Base-by-base conservation (phyloP, 2,113 vertebrate species). In the Sialia sialis region DNA sequence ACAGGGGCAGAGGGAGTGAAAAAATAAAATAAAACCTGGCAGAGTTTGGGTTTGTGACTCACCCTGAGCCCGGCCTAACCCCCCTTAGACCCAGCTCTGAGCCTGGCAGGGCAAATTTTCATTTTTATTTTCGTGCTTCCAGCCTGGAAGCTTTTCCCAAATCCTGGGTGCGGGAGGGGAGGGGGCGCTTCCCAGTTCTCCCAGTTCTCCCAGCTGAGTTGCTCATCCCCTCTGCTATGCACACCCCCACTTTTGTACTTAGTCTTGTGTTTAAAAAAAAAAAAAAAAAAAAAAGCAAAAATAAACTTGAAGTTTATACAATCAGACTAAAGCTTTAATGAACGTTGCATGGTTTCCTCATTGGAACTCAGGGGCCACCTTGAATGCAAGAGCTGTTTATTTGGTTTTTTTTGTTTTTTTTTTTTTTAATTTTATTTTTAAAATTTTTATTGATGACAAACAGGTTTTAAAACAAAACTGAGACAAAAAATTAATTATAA, bases 381-480 rank as follows among this genome's bases (percentile, higher is more conserved):
- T 67, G 62, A 96, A 95, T 83, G 86, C 97, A 92, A 96, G 90
- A 96, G 89, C 91, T 94, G 94, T 97, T 98, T 98, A 96, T 98
- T 97, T 60, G n/a, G n/a, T n/a, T n/a, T n/a, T n/a, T n/a, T n/a
- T n/a, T n/a, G n/a, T n/a, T n/a, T n/a, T n/a, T n/a, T n/a, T n/a
- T n/a, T n/a, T n/a, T n/a, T n/a, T n/a, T n/a, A n/a, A 55, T 92
- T 14, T 67, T 69, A 51, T 94, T 48, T 49, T 46, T 49, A 6
- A 16, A 43, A 43, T 11, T 98, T 97, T 98, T 95, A 97, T 97
- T 97, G 96, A 97, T 98, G 97, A 98, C 97, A 97, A 98, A 97
- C 95, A 98, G 95, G 85, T 96, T 80, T 98, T 97, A 97, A 98
- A 98, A 98, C 97, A 97, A 97, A 89, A 98, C 94, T 87, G 97